phyloP scores from a whole-genome alignment of 2,888 invertebrate species.

The Polydrusus pterygomalis region DNA sequence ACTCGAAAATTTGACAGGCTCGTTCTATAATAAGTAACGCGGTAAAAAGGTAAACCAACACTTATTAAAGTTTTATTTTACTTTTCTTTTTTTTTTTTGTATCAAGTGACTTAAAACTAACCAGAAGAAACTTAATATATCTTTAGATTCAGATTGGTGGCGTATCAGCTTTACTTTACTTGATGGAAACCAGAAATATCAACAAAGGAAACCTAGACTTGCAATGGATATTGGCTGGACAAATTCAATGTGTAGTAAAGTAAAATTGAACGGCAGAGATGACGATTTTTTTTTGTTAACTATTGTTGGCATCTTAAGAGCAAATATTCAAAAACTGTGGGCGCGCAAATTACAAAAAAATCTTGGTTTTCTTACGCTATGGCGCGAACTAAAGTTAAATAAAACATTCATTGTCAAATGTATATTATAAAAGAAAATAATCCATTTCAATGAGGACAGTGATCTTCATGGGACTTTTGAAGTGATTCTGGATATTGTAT shows the following conservation, averaged over 20 bases:
- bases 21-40: no score
- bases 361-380: no score
- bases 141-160: slow-evolving; percentile 16
- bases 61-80: slow-evolving; percentile 36
- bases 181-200: slow-evolving; percentile 27
- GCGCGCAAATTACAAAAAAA: no score
- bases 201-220: no score
- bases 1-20: no score
- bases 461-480: slow-evolving; percentile 21
- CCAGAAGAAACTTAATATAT: slow-evolving; percentile 24
- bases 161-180: slow-evolving; percentile 30
- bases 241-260: no score
- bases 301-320: no score
- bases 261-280: no score
- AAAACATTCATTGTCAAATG: slow-evolving; percentile 33
- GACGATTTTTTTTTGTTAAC: no score
- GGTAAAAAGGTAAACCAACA: slow-evolving; percentile 31
- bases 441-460: slow-evolving; percentile 29
- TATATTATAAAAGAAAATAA: slow-evolving; percentile 19
- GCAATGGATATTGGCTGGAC: no score
- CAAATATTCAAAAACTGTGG: no score
- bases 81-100: not conserved
- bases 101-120: slow-evolving; percentile 15
- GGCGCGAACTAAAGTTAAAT: slow-evolving; percentile 28
- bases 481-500: slow-evolving; percentile 17